A percentile compares a stretch with the other conserved stretches of the same genome.
phyloP scores from a whole-genome alignment of 2,797 vertebrate genomes.

The Salarias fasciatus region DNA sequence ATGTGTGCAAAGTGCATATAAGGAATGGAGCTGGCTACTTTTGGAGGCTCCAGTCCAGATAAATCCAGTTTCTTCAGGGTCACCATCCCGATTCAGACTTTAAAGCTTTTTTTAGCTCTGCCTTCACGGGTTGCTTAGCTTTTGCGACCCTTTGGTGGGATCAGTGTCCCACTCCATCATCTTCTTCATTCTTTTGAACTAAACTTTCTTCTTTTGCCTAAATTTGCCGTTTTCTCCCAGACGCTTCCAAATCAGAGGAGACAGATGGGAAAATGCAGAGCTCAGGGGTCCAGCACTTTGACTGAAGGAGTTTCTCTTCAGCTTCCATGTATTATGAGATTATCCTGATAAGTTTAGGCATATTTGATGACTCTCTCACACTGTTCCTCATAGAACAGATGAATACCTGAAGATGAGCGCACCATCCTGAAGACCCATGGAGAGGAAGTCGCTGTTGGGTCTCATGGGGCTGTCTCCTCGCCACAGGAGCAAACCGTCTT shows the following conservation, averaged over 20 bases:
- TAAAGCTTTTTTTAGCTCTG: background rate
- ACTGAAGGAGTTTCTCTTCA: background rate
- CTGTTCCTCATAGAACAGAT: background rate
- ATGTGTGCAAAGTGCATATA: background rate
- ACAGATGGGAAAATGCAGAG: background rate
- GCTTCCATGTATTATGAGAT: background rate
- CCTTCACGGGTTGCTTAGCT: conserved; percentile 12
- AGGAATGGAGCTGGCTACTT: background rate
- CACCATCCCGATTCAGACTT: too few species aligned
- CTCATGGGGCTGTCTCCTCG: conserved; percentile 91
- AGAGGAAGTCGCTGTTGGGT: conserved; percentile 93
- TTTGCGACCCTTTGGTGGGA: conserved; percentile 7
- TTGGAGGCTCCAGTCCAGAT: background rate
- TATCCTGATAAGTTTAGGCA: background rate
- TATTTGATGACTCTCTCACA: background rate
- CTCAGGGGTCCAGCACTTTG: background rate
- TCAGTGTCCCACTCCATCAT: conserved; percentile 14
- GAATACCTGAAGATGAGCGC: conserved; percentile 89
- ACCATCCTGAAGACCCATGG: conserved; percentile 92
- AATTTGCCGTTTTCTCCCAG: background rate
- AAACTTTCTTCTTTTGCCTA: background rate
- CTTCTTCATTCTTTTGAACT: conserved; percentile 5
- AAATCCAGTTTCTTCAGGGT: too few species aligned
- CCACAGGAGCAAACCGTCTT: conserved; percentile 94
- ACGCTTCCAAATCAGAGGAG: background rate